Percentiles rank a stretch among this genome's conserved stretches.
phyloP scores from a whole-genome alignment of 1,140 invertebrate species.

The Drosophila azteca region DNA sequence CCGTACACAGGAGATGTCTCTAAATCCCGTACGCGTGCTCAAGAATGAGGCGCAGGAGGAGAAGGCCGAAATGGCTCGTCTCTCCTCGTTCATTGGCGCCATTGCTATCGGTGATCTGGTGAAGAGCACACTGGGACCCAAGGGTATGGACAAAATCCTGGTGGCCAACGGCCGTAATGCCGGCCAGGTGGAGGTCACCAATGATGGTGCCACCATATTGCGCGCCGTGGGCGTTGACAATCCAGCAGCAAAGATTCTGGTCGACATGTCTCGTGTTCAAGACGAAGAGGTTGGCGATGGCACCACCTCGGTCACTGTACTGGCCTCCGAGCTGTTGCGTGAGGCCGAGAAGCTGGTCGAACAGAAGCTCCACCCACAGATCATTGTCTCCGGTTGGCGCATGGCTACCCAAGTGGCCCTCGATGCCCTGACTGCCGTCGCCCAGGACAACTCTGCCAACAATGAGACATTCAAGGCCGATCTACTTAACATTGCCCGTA shows the following conservation, averaged over 20 bases:
- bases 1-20: constrained; percentile 87
- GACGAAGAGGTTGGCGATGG: constrained; percentile 99
- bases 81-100: constrained; percentile 98
- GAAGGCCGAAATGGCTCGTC: constrained; percentile 96
- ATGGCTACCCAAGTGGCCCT: constrained; percentile 92
- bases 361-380: constrained; percentile 99
- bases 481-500: constrained; percentile 98
- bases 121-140: constrained; percentile 98
- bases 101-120: constrained; percentile 99
- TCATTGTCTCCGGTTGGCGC: constrained; percentile 97
- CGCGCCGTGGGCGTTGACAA: constrained; percentile 99
- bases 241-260: constrained; percentile 98
- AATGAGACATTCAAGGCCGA: constrained; percentile 93
- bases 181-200: constrained; percentile 97
- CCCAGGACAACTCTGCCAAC: constrained; percentile 93
- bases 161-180: constrained; percentile 92
- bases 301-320: constrained; percentile 98
- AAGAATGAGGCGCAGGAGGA: constrained; percentile 98
- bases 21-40: constrained; percentile 97
- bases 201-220: constrained; percentile 99
- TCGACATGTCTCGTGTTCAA: constrained; percentile 99
- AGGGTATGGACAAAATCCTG: constrained; percentile 99
- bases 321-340: constrained; percentile 96
- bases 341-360: constrained; percentile 97
- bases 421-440: constrained; percentile 90